A percentile compares a stretch with the other conserved stretches of the same genome.
These are phyloP conservation scores for Cataglyphis hispanica DNA, from an alignment of 1,140 invertebrate species.

Conservation along the genomic window DNA sequence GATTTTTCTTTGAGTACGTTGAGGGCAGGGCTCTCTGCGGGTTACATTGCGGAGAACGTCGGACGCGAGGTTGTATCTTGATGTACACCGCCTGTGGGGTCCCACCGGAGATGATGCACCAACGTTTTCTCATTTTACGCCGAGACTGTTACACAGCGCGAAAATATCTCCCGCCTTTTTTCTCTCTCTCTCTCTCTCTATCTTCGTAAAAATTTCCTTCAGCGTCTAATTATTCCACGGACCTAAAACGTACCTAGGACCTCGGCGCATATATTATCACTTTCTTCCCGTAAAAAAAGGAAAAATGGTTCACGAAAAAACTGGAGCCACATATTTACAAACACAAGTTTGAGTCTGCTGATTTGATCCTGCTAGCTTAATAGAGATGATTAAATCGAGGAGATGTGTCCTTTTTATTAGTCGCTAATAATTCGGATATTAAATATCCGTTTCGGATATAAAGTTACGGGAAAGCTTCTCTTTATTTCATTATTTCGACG, in stretches of 20 bases:
- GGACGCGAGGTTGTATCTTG: slow-evolving; percentile 38
- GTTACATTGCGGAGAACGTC: slow-evolving; percentile 25
- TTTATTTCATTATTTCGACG: neutral
- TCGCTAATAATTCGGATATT: neutral
- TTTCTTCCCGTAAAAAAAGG: slow-evolving; percentile 24
- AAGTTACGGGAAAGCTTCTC: neutral
- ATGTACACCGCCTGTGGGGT: neutral
- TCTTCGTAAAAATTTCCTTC: slow-evolving; percentile 46
- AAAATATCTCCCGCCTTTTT: slow-evolving; percentile 20
- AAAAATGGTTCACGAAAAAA: neutral
- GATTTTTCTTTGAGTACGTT: slow-evolving; percentile 42
- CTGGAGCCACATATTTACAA: neutral
- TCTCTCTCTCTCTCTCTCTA: neutral
- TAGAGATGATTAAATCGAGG: no score
- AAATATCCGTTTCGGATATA: neutral
- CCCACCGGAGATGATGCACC: slow-evolving; percentile 20
- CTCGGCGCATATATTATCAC: slow-evolving; percentile 27
- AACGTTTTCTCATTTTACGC: slow-evolving; percentile 49
- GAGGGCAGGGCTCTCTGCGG: slow-evolving; percentile 21
- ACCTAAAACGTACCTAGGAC: slow-evolving; percentile 35
- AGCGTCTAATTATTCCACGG: slow-evolving; percentile 50
- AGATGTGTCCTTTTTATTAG: no score
- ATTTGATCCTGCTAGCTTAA: no score
- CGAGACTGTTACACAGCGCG: slow-evolving; percentile 45
- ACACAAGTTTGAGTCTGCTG: no score